Evolutionary conservation across 2,797 vertebrate genomes (phyloP).

Genomic region (Poliocrania exsul): DNA sequence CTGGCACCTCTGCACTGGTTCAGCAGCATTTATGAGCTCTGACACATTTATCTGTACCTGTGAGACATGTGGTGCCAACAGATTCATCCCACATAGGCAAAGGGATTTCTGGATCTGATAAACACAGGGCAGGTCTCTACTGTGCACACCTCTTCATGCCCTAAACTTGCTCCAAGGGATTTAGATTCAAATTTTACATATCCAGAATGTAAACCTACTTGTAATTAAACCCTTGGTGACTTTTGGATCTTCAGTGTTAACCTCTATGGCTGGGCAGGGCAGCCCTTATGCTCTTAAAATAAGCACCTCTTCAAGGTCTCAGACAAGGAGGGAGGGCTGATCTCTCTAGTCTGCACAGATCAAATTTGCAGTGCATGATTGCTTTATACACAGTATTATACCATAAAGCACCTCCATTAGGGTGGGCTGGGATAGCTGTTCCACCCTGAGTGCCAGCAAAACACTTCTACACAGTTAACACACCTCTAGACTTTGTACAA

Average conservation of each 20-base stretch:
- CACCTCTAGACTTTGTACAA: neutral
- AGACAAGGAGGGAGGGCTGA: neutral
- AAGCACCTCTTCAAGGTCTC: neutral
- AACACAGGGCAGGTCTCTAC: neutral
- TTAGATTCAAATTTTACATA: neutral
- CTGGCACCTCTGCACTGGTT: neutral
- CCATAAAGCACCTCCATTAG: neutral
- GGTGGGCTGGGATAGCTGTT: neutral
- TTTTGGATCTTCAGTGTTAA: neutral
- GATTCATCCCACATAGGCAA: neutral
- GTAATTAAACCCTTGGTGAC: neutral
- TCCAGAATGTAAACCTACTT: neutral
- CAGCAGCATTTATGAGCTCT: neutral
- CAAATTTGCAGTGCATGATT: rapidly evolving
- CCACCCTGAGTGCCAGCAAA: neutral
- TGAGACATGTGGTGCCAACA: neutral
- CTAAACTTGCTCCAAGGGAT: neutral
- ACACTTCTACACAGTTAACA: neutral
- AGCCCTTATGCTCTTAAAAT: neutral
- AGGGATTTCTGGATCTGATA: neutral
- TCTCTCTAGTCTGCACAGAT: neutral
- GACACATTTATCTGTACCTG: neutral
- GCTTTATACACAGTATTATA: neutral
- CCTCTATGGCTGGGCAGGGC: neutral
- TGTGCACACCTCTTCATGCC: neutral